Evolutionary conservation across 1,140 invertebrate genomes (phyloP).

Genomic region (Cyclina sinensis): DNA sequence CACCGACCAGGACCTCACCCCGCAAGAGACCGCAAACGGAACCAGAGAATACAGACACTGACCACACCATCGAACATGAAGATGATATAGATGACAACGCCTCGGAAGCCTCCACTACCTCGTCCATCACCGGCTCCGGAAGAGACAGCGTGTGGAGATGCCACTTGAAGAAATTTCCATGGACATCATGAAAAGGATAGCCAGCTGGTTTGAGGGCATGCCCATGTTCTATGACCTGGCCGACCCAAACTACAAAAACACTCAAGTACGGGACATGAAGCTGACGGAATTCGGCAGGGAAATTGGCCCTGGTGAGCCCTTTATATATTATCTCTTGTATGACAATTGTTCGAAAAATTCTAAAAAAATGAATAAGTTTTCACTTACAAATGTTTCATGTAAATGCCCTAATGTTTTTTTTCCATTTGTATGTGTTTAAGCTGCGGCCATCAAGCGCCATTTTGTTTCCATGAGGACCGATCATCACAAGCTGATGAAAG

Average conservation of each 20-base stretch:
- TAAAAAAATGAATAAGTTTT: conserved; percentile 3
- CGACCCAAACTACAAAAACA: too few species aligned
- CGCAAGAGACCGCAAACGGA: neutral
- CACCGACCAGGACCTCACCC: conserved; percentile 3
- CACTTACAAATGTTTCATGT: neutral
- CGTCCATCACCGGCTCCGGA: conserved; percentile 4
- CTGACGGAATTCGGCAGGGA: conserved; percentile 5
- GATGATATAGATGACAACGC: too few species aligned
- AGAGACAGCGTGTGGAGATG: conserved; percentile 5
- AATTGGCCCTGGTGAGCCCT: neutral
- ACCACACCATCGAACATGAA: too few species aligned
- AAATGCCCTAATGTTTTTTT: conserved; percentile 8
- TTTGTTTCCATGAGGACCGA: conserved; percentile 6
- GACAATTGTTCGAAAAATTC: too few species aligned
- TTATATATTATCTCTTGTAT: conserved; percentile 8
- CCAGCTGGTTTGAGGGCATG: too few species aligned
- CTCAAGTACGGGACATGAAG: neutral
- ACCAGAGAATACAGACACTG: too few species aligned
- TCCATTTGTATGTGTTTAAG: neutral
- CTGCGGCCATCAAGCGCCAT: neutral
- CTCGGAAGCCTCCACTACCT: too few species aligned
- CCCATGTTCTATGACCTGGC: too few species aligned
- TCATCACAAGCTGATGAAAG: conserved; percentile 6
- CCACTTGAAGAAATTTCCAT: too few species aligned
- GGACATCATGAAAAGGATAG: too few species aligned